Evolutionary conservation across 2,888 invertebrate species (phyloP).

Genomic region (Acronicta alni): DNA sequence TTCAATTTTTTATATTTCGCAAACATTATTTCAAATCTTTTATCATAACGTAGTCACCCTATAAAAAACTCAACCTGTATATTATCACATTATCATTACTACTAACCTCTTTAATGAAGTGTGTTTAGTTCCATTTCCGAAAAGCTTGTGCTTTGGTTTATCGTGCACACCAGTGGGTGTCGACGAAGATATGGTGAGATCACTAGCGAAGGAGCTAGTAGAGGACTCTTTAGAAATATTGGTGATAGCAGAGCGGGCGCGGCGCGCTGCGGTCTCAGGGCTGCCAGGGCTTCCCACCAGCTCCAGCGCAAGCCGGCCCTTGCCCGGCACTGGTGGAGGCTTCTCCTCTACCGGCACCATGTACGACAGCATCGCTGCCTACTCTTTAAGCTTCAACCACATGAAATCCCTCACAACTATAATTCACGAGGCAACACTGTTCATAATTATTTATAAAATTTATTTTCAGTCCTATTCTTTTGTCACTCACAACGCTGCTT

Average conservation of each 20-base stretch:
- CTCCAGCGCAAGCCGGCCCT: conserved; percentile 86
- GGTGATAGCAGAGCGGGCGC: conserved; percentile 63
- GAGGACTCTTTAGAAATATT: conserved; percentile 91
- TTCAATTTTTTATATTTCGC: too few species aligned
- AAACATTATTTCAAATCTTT: too few species aligned
- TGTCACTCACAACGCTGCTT: conserved; percentile 32
- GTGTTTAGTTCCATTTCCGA: conserved; percentile 92
- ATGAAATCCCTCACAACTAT: conserved; percentile 40
- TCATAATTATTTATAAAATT: conserved; percentile 36
- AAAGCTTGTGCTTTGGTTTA: conserved; percentile 91
- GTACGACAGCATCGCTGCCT: conserved; percentile 92
- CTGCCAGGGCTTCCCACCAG: conserved; percentile 80
- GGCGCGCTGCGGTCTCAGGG: conserved; percentile 75
- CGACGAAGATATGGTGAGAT: conserved; percentile 91
- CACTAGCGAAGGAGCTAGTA: conserved; percentile 91
- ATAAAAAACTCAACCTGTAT: too few species aligned
- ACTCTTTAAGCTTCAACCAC: conserved; percentile 43
- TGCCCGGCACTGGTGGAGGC: conserved; percentile 90
- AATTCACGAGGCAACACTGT: conserved; percentile 45
- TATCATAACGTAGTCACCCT: neutral
- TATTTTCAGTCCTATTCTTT: conserved; percentile 32
- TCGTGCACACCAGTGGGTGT: conserved; percentile 91
- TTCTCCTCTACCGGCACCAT: conserved; percentile 94
- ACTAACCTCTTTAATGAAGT: conserved; percentile 92
- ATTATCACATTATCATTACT: too few species aligned